phyloP scores from a whole-genome alignment of 2,797 vertebrate species.

The Sebastes oblongus region DNA sequence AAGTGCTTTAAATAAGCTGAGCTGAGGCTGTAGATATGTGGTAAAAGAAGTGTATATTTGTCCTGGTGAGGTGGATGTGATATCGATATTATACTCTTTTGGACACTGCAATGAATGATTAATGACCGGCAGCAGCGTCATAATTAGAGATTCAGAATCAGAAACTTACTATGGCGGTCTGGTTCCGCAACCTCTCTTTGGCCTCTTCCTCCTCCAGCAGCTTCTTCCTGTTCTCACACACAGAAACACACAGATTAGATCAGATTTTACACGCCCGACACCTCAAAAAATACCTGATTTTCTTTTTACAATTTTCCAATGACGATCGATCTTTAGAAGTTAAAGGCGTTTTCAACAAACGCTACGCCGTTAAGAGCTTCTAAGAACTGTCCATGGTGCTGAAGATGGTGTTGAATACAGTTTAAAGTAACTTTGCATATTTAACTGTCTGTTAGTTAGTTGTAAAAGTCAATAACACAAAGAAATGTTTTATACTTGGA shows the following conservation, averaged over 20 bases:
- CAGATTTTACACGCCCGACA: neutral
- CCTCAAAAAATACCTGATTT: neutral
- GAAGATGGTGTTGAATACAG: neutral
- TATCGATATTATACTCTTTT: neutral
- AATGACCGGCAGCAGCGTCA: neutral
- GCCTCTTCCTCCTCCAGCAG: slow-evolving; percentile 93
- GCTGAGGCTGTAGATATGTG: neutral
- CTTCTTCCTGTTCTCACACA: slow-evolving; percentile 86
- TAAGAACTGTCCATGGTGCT: neutral
- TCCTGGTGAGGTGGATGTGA: neutral
- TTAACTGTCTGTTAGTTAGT: neutral
- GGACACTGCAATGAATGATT: too few species aligned
- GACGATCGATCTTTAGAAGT: neutral
- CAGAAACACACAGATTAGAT: slow-evolving; percentile 4
- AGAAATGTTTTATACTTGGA: too few species aligned
- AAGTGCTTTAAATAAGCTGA: neutral
- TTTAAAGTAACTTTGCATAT: neutral
- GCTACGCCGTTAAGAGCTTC: too few species aligned
- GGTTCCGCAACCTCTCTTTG: slow-evolving; percentile 85
- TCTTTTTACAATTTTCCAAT: neutral
- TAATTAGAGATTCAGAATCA: neutral
- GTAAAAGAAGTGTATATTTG: neutral
- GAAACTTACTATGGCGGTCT: slow-evolving; percentile 87
- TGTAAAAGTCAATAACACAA: too few species aligned
- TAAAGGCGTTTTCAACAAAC: neutral